Percentiles rank a stretch among this genome's conserved stretches.
These are phyloP conservation scores for Amphipoea oculea DNA, from an alignment of 2,888 invertebrate genomes.

Conservation along the genomic window DNA sequence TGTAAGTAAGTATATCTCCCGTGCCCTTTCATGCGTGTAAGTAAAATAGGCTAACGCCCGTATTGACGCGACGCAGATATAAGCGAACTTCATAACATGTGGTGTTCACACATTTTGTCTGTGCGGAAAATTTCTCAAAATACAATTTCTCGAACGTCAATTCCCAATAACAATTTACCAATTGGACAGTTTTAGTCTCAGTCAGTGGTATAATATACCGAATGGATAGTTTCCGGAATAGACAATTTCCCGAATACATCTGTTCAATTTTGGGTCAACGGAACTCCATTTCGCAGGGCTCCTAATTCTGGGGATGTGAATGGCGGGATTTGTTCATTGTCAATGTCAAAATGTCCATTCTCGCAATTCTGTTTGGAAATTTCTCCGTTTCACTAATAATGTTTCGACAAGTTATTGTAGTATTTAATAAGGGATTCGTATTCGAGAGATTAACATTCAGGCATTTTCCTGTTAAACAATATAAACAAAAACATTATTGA, in stretches of 20 bases:
- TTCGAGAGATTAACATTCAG: conserved; percentile 5
- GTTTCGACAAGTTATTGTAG: not conserved
- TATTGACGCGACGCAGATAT: conserved; percentile 44
- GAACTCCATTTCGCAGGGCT: conserved; percentile 2
- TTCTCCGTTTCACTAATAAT: not conserved
- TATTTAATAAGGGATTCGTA: not conserved
- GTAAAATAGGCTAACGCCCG: conserved; percentile 50
- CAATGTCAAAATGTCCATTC: conserved; percentile 30
- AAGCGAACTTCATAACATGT: conserved; percentile 12
- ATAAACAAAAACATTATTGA: not conserved
- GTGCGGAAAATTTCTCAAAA: not conserved
- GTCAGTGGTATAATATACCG: not conserved
- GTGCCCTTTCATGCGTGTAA: conserved; percentile 56
- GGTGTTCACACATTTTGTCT: conserved; percentile 22
- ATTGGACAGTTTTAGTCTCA: not conserved
- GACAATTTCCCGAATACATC: conserved; percentile 48
- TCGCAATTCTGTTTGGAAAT: not conserved
- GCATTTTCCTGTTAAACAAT: not conserved
- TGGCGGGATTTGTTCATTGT: conserved; percentile 16
- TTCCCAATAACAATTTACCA: conserved; percentile 9
- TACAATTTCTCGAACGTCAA: not conserved
- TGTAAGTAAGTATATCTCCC: conserved; percentile 45
- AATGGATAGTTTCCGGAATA: conserved; percentile 26
- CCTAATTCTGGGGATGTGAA: conserved; percentile 4
- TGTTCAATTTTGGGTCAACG: conserved; percentile 40